These are phyloP conservation scores for Hippoglossus stenolepis DNA, from an alignment of 2,113 vertebrate genomes.

Conservation along the genomic window DNA sequence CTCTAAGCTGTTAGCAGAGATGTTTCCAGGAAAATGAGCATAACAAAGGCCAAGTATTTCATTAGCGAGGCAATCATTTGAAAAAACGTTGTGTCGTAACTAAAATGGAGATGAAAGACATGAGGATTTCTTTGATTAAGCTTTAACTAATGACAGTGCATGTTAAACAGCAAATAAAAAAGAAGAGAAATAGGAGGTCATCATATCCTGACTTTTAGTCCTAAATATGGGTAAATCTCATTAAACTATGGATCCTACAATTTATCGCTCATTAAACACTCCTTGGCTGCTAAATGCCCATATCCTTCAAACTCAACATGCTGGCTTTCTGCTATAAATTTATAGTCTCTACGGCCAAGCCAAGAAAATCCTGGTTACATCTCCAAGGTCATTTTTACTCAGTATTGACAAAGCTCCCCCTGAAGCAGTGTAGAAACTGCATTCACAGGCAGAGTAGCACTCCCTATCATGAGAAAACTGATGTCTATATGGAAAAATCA, in stretches of 20 bases:
- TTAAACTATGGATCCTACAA: not conserved
- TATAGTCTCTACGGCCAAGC: not conserved
- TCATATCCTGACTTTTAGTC: not conserved
- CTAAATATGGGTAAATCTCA: not conserved
- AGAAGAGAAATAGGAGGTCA: no score
- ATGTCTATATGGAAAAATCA: not conserved
- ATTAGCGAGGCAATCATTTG: not conserved
- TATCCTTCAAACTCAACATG: not conserved
- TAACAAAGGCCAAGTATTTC: not conserved
- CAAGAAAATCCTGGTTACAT: not conserved
- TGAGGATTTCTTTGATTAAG: not conserved
- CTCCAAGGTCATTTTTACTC: not conserved
- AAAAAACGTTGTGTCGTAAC: no score
- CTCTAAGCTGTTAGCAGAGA: not conserved
- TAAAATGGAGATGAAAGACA: not conserved
- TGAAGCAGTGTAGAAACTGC: not conserved
- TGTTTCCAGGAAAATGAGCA: not conserved
- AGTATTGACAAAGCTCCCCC: constrained; percentile 11
- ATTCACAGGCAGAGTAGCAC: not conserved
- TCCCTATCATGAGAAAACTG: not conserved
- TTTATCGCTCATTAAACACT: not conserved
- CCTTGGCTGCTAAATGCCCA: not conserved
- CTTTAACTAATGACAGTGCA: not conserved
- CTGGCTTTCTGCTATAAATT: constrained; percentile 16
- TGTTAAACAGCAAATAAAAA: not conserved